Percentiles rank a stretch among this genome's conserved stretches.
phyloP scores from a whole-genome alignment of 30 jellyfish, hydroid and myxozoan species.

The Aurelia coerulea region DNA sequence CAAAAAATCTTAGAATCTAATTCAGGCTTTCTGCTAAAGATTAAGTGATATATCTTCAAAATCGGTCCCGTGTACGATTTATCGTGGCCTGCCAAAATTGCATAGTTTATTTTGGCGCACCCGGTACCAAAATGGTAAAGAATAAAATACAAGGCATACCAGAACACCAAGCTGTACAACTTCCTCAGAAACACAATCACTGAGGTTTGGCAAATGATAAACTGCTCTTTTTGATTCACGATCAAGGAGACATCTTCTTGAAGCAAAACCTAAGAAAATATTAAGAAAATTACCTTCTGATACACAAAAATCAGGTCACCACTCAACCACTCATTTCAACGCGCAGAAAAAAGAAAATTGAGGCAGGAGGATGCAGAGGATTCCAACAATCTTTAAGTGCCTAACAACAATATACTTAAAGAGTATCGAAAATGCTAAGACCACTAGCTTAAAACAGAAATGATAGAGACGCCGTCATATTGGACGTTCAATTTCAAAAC shows the following conservation, averaged over 20 bases:
- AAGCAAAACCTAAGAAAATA: slow-evolving; percentile 68
- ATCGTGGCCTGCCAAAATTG: too few relatives aligned
- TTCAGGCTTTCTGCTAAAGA: too few relatives aligned
- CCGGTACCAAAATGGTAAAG: too few relatives aligned
- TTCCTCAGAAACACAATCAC: slow-evolving; percentile 66
- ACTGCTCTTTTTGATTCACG: slow-evolving; percentile 12
- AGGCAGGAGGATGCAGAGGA: background rate
- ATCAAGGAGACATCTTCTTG: slow-evolving; percentile 51
- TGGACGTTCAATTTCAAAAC: too few relatives aligned
- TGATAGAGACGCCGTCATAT: too few relatives aligned
- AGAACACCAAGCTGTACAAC: slow-evolving; percentile 42
- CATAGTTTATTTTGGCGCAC: too few relatives aligned
- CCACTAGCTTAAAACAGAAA: too few relatives aligned
- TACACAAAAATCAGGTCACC: background rate
- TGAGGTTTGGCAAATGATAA: slow-evolving; percentile 56
- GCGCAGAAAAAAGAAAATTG: background rate
- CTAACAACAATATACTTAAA: too few relatives aligned
- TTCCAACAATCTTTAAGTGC: background rate
- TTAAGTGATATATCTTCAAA: too few relatives aligned
- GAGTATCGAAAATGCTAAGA: too few relatives aligned
- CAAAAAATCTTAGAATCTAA: too few relatives aligned
- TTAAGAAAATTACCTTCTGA: background rate
- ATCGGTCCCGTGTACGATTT: too few relatives aligned
- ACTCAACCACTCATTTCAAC: background rate
- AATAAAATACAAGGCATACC: slow-evolving; percentile 24